Evolutionary conservation across 2,113 vertebrate genomes (phyloP).

Genomic region (Sorex fumeus): DNA sequence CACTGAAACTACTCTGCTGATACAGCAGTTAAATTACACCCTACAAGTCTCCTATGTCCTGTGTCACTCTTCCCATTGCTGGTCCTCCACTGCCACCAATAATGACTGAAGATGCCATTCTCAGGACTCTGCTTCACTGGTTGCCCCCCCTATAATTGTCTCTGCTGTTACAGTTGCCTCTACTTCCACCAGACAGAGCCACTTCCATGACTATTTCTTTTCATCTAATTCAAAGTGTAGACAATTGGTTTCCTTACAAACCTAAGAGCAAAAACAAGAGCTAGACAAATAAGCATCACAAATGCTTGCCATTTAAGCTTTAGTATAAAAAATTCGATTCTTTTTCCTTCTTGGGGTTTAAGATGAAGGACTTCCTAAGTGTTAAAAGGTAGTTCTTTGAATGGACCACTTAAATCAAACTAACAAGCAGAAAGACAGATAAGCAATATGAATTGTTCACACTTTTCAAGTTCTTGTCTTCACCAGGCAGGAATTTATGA

Average conservation of each 20-base stretch:
- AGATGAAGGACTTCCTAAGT: background rate
- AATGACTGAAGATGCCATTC: background rate
- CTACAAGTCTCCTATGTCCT: background rate
- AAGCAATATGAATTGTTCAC: slow-evolving; percentile 10
- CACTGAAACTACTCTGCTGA: background rate
- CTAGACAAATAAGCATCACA: background rate
- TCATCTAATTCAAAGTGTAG: background rate
- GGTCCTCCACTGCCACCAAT: background rate
- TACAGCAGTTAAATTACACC: background rate
- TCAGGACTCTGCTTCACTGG: too few species aligned
- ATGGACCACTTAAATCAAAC: slow-evolving; percentile 1
- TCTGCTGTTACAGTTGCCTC: background rate
- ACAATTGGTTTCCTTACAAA: slow-evolving; percentile 1
- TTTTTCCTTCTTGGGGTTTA: background rate
- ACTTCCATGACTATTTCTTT: background rate
- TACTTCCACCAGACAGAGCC: background rate
- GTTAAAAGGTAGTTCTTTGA: background rate
- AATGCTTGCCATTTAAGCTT: background rate
- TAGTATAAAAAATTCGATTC: background rate
- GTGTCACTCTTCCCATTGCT: too few species aligned
- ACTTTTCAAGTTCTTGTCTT: slow-evolving; percentile 15
- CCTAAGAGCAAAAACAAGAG: background rate
- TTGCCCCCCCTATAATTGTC: too few species aligned
- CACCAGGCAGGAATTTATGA: background rate
- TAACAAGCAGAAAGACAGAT: slow-evolving; percentile 29